Base-by-base conservation (phyloP, 2,797 vertebrate species). In the Pipistrellus nathusii region DNA sequence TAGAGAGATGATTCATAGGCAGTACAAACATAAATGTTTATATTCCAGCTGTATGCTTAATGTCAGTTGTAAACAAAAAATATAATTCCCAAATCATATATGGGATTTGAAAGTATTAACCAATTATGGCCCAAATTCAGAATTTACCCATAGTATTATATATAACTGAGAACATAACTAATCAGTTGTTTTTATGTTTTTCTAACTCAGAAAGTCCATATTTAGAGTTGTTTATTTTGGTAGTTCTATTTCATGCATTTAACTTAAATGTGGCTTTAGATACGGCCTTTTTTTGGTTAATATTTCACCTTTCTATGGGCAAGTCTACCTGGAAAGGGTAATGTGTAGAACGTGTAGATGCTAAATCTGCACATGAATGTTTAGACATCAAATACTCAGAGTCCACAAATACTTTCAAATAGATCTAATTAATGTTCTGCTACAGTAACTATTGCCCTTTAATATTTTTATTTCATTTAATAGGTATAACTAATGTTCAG, bases 391-490 rank as follows among this genome's bases (percentile, higher is more conserved):
- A 25, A 59, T 18, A 35, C 53, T 66, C 41, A 20, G 23, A 23
- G 9, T 51, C 6, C 20, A 55, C 44, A 77, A 15, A 85, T 62
- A 55, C 30, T 44, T 90, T 93, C 41, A 87, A 57, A 59, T 84
- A 71, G 23, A 73, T 68, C 27, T 83, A 62, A 23, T 68, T 76
- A 85, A 77, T 55, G 68, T 91, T 93, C 68, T 62, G 25, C n/a
- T 80, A 44, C 7, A 89, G 32, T 82, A 91, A 81, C 64, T 93
- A 21, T 94, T 95, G 46, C 62, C 62, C 72, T 80, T 96, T 86
- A 95, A 64, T 78, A 83, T 68, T 94, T 83, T 82, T 93, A 32
- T 93, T 95, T 96, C 76, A 72, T 94, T 64, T 71, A n/a, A n/a
- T n/a, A 95, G 32, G 48, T 78, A 96, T 75, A 94, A 76, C 59